Conservation (phyloP, 1,140 invertebrate genomes). For the Apolygus lucorum region DNA sequence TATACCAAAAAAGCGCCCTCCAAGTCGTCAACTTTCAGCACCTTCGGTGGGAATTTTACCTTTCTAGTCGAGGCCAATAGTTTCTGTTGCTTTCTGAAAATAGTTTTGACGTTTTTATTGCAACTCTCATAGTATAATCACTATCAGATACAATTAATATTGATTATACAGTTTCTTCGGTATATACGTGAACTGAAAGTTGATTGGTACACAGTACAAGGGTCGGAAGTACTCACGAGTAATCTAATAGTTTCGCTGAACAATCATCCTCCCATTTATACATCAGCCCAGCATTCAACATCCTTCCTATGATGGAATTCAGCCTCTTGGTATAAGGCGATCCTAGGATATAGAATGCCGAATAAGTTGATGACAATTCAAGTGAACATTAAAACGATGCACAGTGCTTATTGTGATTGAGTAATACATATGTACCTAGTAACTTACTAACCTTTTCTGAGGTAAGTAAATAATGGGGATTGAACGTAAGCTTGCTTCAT, state of each 20-base stretch:
- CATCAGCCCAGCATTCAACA: not conserved
- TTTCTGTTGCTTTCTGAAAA: not conserved
- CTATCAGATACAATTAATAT: too few relatives aligned
- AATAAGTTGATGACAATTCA: too few relatives aligned
- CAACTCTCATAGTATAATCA: too few relatives aligned
- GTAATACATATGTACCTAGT: too few relatives aligned
- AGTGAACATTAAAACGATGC: too few relatives aligned
- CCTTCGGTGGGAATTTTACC: not conserved
- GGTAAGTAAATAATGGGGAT: not conserved
- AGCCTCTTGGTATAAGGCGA: not conserved
- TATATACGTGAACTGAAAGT: too few relatives aligned
- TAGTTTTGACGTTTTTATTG: too few relatives aligned
- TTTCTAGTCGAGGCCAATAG: not conserved
- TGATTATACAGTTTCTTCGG: too few relatives aligned
- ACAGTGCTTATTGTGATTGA: too few relatives aligned
- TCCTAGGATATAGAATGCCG: too few relatives aligned
- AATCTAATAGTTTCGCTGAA: not conserved
- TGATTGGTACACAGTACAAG: too few relatives aligned
- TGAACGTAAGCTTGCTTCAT: not conserved
- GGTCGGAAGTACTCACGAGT: not conserved
- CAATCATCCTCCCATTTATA: not conserved
- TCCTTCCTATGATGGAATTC: not conserved
- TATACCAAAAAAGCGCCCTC: not conserved
- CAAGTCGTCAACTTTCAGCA: not conserved
- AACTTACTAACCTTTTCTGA: not conserved